Evolutionary conservation across 2,888 invertebrate genomes (phyloP), one percentile per base, ranked within the genome.

Genomic region (Schizotus pectinicornis): DNA sequence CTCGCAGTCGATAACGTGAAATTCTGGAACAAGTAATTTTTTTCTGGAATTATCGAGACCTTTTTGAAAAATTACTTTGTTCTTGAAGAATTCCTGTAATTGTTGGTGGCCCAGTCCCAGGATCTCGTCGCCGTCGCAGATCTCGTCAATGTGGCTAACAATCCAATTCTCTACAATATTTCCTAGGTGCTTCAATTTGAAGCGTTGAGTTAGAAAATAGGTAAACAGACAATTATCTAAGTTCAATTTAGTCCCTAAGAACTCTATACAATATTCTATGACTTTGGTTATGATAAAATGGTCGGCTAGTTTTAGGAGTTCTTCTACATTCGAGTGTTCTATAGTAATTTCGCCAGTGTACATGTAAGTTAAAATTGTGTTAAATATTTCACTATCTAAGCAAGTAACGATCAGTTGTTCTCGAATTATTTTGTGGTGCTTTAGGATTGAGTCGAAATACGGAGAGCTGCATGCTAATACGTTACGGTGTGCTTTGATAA

Each of bases 391-490:
- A 56, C 83, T 82, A 73, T 85, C 83, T 66, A 83, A 77, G 70
- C 85, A 85, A 51, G 81, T 83, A 39, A 86, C 80, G 5, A 81
- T 83, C 35, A 86, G 73, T 73, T 84, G 81, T 67, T 84, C 84
- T 66, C 81, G 80, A 13, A 81, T 79, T 46, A 83, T 77, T 73
- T 82, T 83, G 65, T 80, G 80, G 61, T 81, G 80, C 62, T 84
- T 84, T 59, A 87, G 77, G 52, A 86, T 83, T 12, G 86, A 83
- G 69, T 86, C 86, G 70, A 88, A 86, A 73, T 86, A 86, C 0
- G 87, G 86, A 54, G 86, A 86, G 73, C 84, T 84, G 7, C 86
- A 83, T 1, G 87, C 86, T 48, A 88, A 74, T 51, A 88, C 84
- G 74, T 83, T 84, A 39, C 86, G 81, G 74, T 88, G 88, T 8